Conservation (phyloP, 92 coral and sea anemone genomes). For the Phenganax marumi region DNA sequence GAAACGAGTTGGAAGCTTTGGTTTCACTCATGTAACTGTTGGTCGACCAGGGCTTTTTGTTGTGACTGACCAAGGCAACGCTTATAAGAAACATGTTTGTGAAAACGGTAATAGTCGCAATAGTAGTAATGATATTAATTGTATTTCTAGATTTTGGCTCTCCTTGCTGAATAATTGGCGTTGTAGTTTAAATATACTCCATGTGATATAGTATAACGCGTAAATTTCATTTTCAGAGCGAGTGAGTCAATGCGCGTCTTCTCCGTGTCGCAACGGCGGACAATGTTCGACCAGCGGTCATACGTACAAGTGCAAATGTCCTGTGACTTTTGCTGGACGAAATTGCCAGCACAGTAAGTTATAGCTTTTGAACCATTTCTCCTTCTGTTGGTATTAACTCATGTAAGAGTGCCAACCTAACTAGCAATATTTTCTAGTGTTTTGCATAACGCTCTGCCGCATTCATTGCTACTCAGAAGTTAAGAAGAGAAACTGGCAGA, state of each 20-base stretch:
- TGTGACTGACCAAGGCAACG: slow-evolving; percentile 44
- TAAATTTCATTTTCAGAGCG: neutral
- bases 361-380: no score
- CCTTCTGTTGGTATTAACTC: no score
- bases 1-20: slow-evolving; percentile 44
- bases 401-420: no score
- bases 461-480: no score
- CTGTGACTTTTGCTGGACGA: neutral
- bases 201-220: neutral
- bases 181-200: neutral
- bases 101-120: slow-evolving; percentile 10
- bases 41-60: slow-evolving; percentile 37
- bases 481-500: no score
- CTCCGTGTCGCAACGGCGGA: slow-evolving; percentile 39
- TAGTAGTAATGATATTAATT: neutral
- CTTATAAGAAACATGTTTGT: slow-evolving; percentile 35
- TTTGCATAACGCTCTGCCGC: no score
- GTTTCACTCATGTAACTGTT: slow-evolving; percentile 35
- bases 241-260: slow-evolving; percentile 33
- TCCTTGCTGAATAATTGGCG: neutral
- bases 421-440: no score
- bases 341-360: slow-evolving; percentile 40
- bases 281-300: slow-evolving; percentile 22
- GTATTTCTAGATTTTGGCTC: neutral
- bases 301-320: slow-evolving; percentile 29